Evolutionary conservation across 2,888 invertebrate species (phyloP), one percentile per base, ranked within the genome.

Genomic region (Endomychus coccineus): DNA sequence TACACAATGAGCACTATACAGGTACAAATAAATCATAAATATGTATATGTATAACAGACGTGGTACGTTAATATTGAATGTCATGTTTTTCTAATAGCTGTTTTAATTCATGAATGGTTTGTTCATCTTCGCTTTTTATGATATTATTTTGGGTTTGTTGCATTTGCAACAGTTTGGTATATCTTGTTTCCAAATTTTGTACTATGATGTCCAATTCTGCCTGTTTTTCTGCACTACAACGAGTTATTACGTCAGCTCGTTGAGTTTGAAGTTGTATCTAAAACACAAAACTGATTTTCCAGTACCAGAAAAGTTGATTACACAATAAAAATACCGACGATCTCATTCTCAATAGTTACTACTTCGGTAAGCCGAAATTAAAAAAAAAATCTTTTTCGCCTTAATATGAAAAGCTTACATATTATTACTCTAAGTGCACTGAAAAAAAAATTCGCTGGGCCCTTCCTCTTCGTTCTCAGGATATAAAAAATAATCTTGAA

Each of bases 171-270:
- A 59, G 52, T 37, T 55, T 49, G n/a, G 50, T 54, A 36, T 60
- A 60, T 37, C 54, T 56, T 7, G 48, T 45, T 45, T 60, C 58
- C 25, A 60, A 45, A 36, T 44, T 45, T 38, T 55, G 50, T 16
- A 59, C 42, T 4, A 56, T 47, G 13, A 46, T 45, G 17, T 56
- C 58, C 27, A 58, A 44, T 39, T 58, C 54, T 21, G 45, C 42
- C 29, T 59, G 58, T 33, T 51, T 53, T 10, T 54, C 54, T 2
- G 48, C 40, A 14, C 47, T 49, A n/a, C 49, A 49, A 23, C 45
- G 37, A 4, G 56, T 38, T 16, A 58, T 42, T 9, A 59, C 33
- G 21, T 58, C 56, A 6, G 55, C 56, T 34, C 50, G 48, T 43
- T 58, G 58, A 2, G 56, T 50, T 23, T 49, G 52, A 23, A 58